Evolutionary conservation across 92 coral and sea anemone species (phyloP), one percentile per base, ranked within the genome.

Genomic region (Metridium senile): DNA sequence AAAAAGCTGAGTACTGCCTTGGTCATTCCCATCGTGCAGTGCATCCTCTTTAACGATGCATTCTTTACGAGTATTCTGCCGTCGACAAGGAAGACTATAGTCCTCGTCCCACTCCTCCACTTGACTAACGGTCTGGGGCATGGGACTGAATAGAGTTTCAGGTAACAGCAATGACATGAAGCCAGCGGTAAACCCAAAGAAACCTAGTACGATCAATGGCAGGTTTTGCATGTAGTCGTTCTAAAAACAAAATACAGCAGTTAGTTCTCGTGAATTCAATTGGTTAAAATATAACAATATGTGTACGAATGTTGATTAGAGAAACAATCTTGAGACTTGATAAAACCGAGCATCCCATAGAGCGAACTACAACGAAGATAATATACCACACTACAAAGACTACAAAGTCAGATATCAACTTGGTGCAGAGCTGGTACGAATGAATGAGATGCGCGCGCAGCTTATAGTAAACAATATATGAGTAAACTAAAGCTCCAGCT

Each of bases 51-150:
- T 70, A 23, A 17, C 0, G 26, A 46, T 49, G 43, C 26, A 13
- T 19, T 47, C 16, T 39, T 39, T 39, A 16, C 66, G 76, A 3
- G 26, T 53, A 16, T 27, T 31, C 20, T 54, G 59, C 62, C 30
- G 63, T 23, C 35, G 30, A 58, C 83, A 78, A 16, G 83, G 83
- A 33, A 68, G 28, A 1, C 75, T 68, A 71, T 85, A 80, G 63
- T 85, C 89, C 74, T 85, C 89, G 70, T 70, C 33, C 89, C 89
- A 85, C 58, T 75, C 62, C 63, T 85, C 89, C 62, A 73, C 89
- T 81, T 85, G 86, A n/a, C 81, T 81, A 62, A 85, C 82, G 68
- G 89, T 80, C 82, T 85, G 89, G 64, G 89, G 82, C 86, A 85
- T 85, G 74, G 89, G 82, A 58, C 86, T 62, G 74, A 57, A 85